Evolutionary conservation across 2,888 invertebrate genomes (phyloP), one percentile per base, ranked within the genome.

Genomic region (Campoplex nolae): DNA sequence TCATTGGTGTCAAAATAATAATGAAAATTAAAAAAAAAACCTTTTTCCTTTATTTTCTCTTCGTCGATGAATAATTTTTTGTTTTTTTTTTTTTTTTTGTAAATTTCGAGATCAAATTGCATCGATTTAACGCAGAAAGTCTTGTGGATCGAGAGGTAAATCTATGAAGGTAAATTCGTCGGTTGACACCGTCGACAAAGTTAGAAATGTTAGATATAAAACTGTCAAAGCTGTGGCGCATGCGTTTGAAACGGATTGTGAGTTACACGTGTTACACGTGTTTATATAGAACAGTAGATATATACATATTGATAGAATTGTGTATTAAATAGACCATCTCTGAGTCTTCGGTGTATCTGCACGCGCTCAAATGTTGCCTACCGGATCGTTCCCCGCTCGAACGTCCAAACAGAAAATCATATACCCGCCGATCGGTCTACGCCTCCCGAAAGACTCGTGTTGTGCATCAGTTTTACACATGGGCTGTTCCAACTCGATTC

Each of bases 391-490:
- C 76, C 78, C 65, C 80, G 67, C 78, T 16, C 23, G 58, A 56
- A 48, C 48, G 9, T 78, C 65, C 51, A 23, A 70, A 18, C 71
- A 28, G 48, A 35, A 54, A 67, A 38, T 68, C 67, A 8, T 54
- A 7, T 42, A 70, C 71, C 48, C 70, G 56, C 58, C 38, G 56
- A 58, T 74, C 82, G 75, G 85, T 62, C 78, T 67, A 68, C 83
- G 87, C 77, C 16, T n/a, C 73, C 65, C 77, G 56, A 48, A 70
- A 67, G 38, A 62, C 67, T 70, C 82, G 78, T 75, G 86, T 80
- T 56, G 80, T 90, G 91, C 91, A 91, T 38, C 38, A 23, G 23
- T 90, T 92, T 90, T 90, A 90, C 91, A 89, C 67, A 54, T 35
- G 68, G 68, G 68, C 42, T 56, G 28, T 42, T 78, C 28, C 68